A percentile compares a stretch with the other conserved stretches of the same genome.
Conservation (phyloP, 2,797 vertebrate genomes). For the Myripristis murdjan region DNA sequence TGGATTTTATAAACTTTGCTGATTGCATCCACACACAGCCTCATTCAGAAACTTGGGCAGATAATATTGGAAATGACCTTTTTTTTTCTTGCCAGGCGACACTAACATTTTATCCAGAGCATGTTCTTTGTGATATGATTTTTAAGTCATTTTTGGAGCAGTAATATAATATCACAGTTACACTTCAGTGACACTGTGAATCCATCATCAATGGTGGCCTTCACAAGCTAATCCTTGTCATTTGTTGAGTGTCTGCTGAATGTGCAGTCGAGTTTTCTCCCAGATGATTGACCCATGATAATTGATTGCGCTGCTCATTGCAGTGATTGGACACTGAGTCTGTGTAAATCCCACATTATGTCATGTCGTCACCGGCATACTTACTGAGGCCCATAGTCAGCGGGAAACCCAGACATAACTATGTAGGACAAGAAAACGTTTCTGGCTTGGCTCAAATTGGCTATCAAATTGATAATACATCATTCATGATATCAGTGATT, state of each 20-base stretch:
- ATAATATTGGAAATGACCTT: not conserved
- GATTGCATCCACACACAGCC: not conserved
- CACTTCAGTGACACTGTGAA: constrained; percentile 16
- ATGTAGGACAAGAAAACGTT: constrained; percentile 21
- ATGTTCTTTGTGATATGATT: constrained; percentile 6
- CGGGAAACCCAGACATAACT: constrained; percentile 25
- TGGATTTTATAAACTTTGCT: constrained; percentile 16
- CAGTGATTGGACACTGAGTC: constrained; percentile 44
- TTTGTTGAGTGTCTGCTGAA: constrained; percentile 33
- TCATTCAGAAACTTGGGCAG: constrained; percentile 1
- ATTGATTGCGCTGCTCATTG: constrained; percentile 69
- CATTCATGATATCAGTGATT: not conserved
- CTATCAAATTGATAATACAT: not conserved
- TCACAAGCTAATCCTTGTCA: constrained; percentile 53
- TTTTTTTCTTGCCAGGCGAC: not conserved
- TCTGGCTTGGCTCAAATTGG: constrained; percentile 1
- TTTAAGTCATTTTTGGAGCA: not conserved
- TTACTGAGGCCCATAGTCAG: constrained; percentile 23
- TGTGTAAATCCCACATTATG: constrained; percentile 68
- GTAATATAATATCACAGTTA: constrained; percentile 11
- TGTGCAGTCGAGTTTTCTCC: constrained; percentile 26
- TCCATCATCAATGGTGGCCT: constrained; percentile 33
- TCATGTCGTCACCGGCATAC: constrained; percentile 38
- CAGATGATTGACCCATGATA: constrained; percentile 63
- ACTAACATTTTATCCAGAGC: not conserved